Percentiles rank a stretch among this genome's conserved stretches.
These are phyloP conservation scores for Tylochromis polylepis DNA, from an alignment of 2,113 vertebrate species.

Conservation along the genomic window DNA sequence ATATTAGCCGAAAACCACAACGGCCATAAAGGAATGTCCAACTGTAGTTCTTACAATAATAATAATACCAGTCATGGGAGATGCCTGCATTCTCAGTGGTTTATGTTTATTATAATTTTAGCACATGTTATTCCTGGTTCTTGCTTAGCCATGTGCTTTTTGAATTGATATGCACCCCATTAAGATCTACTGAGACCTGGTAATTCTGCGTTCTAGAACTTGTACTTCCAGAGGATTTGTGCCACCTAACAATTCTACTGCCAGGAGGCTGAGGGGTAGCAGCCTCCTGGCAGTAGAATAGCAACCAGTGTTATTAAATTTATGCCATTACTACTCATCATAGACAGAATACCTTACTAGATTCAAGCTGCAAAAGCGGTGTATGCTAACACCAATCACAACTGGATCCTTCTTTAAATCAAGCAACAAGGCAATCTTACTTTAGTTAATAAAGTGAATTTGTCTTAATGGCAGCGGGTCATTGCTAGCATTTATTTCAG, in stretches of 20 bases:
- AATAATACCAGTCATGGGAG: neutral
- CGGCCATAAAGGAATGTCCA: neutral
- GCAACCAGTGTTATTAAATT: neutral
- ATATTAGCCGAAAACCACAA: neutral
- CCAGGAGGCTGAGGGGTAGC: neutral
- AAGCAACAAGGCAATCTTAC: neutral
- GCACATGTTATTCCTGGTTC: neutral
- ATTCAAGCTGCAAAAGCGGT: neutral
- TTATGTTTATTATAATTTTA: neutral
- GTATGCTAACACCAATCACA: neutral
- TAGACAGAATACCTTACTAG: neutral
- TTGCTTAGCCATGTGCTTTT: neutral
- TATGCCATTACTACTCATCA: neutral
- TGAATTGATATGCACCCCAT: neutral
- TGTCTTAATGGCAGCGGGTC: neutral
- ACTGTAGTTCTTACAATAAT: neutral
- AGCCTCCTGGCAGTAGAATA: neutral
- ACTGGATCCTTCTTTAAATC: neutral
- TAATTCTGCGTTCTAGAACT: neutral
- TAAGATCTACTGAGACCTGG: neutral
- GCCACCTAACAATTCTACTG: neutral
- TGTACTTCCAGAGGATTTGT: neutral
- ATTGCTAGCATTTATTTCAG: neutral
- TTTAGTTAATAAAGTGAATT: rapidly evolving
- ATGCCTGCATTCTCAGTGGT: neutral